Conservation (phyloP, 2,888 invertebrate species). For the Hirtodrosophila histrioides region DNA sequence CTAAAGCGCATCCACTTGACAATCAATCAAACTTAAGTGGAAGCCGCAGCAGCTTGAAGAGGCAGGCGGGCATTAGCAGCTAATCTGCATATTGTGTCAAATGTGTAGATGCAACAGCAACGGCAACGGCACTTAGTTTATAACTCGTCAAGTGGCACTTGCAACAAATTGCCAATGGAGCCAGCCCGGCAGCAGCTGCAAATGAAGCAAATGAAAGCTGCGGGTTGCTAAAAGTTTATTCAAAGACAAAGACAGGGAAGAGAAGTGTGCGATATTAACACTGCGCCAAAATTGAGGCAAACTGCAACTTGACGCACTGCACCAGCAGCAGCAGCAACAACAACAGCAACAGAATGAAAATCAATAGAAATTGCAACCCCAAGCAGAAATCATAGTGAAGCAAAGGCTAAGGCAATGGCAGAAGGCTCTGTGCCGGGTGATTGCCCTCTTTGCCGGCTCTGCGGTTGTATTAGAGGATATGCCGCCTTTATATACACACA, state of each 20-base stretch:
- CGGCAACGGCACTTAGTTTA: slow-evolving; percentile 23
- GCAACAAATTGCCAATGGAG: slow-evolving; percentile 65
- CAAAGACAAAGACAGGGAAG: slow-evolving; percentile 20
- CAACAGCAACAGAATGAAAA: slow-evolving; percentile 46
- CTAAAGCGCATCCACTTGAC: slow-evolving; percentile 50
- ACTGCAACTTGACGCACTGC: slow-evolving; percentile 51
- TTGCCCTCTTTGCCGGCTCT: slow-evolving; percentile 76
- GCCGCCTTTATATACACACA: slow-evolving; percentile 21
- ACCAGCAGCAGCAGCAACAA: slow-evolving; percentile 15
- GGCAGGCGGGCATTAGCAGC: slow-evolving; percentile 61
- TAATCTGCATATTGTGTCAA: slow-evolving; percentile 78
- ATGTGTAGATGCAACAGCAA: slow-evolving; percentile 37
- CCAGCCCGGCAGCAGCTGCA: slow-evolving; percentile 33
- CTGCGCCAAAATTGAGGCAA: slow-evolving; percentile 31
- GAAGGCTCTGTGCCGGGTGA: slow-evolving; percentile 66
- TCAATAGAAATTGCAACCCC: slow-evolving; percentile 79
- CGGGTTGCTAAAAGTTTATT: slow-evolving; percentile 52
- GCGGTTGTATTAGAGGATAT: slow-evolving; percentile 50
- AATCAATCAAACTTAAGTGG: slow-evolving; percentile 75
- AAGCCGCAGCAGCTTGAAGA: slow-evolving; percentile 21
- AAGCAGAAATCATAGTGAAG: slow-evolving; percentile 57
- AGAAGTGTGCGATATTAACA: slow-evolving; percentile 29
- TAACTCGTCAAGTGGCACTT: slow-evolving; percentile 62
- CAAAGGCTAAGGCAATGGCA: slow-evolving; percentile 15
- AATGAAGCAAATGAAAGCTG: slow-evolving; percentile 44